Percentiles rank a stretch among this genome's conserved stretches.
Evolutionary conservation across 2,888 invertebrate genomes (phyloP).

Genomic region (Salpingus planirostris): DNA sequence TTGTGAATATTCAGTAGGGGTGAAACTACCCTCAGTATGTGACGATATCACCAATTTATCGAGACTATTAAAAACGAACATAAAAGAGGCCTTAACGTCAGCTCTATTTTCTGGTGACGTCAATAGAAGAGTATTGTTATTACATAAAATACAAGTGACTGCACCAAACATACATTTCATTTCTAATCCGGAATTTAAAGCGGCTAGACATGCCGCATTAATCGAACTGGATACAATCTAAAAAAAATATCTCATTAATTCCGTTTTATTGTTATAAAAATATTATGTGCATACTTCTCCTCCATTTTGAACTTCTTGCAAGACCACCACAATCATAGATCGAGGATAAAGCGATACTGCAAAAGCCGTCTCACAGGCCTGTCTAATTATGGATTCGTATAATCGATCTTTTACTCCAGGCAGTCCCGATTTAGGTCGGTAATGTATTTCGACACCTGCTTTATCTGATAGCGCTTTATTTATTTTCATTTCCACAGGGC

Average conservation of each 20-base stretch:
- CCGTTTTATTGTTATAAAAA: background rate
- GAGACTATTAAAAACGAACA: slow-evolving; percentile 65
- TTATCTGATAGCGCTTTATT: slow-evolving; percentile 70
- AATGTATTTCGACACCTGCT: slow-evolving; percentile 70
- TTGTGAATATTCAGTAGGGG: slow-evolving; percentile 56
- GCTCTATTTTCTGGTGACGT: slow-evolving; percentile 37
- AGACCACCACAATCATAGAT: too few relatives aligned
- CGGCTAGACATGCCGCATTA: slow-evolving; percentile 74
- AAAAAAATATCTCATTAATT: slow-evolving; percentile 19
- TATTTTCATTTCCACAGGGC: slow-evolving; percentile 71
- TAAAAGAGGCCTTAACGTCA: slow-evolving; percentile 53
- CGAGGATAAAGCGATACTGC: too few relatives aligned
- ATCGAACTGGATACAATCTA: slow-evolving; percentile 71
- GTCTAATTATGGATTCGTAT: background rate
- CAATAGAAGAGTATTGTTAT: slow-evolving; percentile 44
- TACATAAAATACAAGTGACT: slow-evolving; percentile 61
- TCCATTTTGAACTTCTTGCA: background rate
- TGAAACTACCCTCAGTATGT: slow-evolving; percentile 62
- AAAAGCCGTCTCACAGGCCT: background rate
- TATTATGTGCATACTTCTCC: background rate
- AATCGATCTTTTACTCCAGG: slow-evolving; percentile 41
- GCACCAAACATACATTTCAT: slow-evolving; percentile 77
- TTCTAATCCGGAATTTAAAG: slow-evolving; percentile 74
- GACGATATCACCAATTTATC: slow-evolving; percentile 51
- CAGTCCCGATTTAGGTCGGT: slow-evolving; percentile 66